A percentile compares a stretch with the other conserved stretches of the same genome.
Conservation (phyloP, 30 jellyfish, hydroid and myxozoan genomes). For the Pelagia noctiluca region DNA sequence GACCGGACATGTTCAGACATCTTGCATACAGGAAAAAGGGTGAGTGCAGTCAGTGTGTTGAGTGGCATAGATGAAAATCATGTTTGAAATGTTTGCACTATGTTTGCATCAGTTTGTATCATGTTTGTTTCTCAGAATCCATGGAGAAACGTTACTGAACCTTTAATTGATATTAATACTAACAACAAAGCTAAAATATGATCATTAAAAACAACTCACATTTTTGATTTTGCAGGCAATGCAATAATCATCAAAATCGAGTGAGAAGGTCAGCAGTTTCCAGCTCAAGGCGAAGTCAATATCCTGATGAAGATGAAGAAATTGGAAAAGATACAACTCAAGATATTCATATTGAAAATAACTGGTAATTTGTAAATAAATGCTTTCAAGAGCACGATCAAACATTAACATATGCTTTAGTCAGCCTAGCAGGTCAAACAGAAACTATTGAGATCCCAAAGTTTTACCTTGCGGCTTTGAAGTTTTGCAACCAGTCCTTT, state of each 20-base stretch:
- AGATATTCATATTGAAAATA: no score
- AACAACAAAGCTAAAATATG: neutral
- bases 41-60: no score
- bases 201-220: conserved; percentile 8
- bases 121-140: no score
- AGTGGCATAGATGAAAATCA: no score
- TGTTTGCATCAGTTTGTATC: no score
- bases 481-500: conserved; percentile 38
- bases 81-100: no score
- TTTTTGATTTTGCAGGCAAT: conserved; percentile 44
- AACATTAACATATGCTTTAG: neutral
- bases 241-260: conserved; percentile 73
- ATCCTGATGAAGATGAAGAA: conserved; percentile 43
- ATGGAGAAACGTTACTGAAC: no score
- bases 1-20: no score
- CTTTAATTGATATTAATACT: no score
- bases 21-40: no score
- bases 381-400: no score
- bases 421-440: neutral
- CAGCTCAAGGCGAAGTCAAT: conserved; percentile 57
- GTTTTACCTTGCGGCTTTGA: conserved; percentile 41
- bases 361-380: no score
- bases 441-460: neutral
- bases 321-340: neutral
- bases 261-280: conserved; percentile 66